phyloP scores from a whole-genome alignment of 2,113 vertebrate species.

The Lophotis ruficrista region DNA sequence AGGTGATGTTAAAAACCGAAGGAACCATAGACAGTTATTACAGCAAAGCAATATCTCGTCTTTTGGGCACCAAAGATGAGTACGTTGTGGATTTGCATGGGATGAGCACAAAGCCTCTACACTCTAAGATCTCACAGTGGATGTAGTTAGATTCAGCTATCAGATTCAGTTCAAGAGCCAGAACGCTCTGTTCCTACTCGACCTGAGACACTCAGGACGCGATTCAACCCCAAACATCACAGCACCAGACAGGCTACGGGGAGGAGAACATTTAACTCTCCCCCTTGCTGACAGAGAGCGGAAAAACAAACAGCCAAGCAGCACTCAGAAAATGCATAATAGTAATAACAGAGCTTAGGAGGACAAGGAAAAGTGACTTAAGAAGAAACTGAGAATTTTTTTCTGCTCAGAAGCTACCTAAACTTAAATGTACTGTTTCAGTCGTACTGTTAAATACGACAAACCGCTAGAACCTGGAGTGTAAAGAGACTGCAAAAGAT shows the following conservation, averaged over 20 bases:
- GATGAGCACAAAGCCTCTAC: background rate
- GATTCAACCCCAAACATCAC: background rate
- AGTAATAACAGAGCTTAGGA: background rate
- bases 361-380: background rate
- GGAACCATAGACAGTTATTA: background rate
- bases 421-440: background rate
- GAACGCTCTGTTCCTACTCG: background rate
- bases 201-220: accelerated
- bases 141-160: accelerated
- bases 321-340: background rate
- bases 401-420: background rate
- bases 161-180: background rate
- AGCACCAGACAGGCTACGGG: background rate
- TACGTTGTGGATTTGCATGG: background rate
- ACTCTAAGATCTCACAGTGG: background rate
- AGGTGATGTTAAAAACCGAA: background rate
- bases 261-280: background rate
- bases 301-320: background rate
- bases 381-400: background rate
- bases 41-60: background rate
- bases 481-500: background rate
- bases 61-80: background rate
- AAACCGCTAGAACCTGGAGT: background rate
- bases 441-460: background rate
- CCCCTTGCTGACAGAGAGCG: background rate